Percentiles rank a stretch among this genome's conserved stretches.
These are phyloP conservation scores for Girardia tigrina DNA, from an alignment of 2,888 invertebrate genomes.

Conservation along the genomic window DNA sequence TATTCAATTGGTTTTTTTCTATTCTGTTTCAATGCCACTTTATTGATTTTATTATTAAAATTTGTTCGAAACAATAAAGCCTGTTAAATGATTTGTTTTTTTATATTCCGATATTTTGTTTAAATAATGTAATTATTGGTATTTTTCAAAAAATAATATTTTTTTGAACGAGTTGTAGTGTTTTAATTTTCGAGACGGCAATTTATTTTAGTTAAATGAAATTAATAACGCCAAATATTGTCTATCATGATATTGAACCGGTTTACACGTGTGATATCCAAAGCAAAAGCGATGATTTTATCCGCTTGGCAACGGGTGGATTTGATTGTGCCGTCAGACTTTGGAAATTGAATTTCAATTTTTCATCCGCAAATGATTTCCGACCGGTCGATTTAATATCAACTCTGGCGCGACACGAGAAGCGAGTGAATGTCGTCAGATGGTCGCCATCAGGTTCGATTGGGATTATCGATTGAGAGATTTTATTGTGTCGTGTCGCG, in stretches of 20 bases:
- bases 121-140: not conserved
- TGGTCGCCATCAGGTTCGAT: constrained; percentile 78
- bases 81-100: not conserved
- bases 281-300: constrained; percentile 44
- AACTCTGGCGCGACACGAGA: constrained; percentile 75
- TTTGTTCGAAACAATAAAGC: not conserved
- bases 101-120: not conserved
- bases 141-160: no score
- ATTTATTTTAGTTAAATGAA: constrained; percentile 60
- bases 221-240: constrained; percentile 85
- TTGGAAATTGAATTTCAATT: constrained; percentile 25
- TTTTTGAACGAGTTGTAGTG: no score
- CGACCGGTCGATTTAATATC: constrained; percentile 62
- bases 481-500: not conserved
- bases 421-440: constrained; percentile 78
- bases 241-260: constrained; percentile 90
- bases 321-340: constrained; percentile 71
- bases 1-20: no score
- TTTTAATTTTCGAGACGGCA: no score
- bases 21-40: not conserved
- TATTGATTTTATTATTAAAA: no score
- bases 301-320: constrained; percentile 74
- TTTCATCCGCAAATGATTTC: not conserved
- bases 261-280: constrained; percentile 59
- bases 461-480: no score